Percentiles rank a stretch among this genome's conserved stretches.
Conservation (phyloP, 2,797 vertebrate species). For the Neosalanx taihuensis region DNA sequence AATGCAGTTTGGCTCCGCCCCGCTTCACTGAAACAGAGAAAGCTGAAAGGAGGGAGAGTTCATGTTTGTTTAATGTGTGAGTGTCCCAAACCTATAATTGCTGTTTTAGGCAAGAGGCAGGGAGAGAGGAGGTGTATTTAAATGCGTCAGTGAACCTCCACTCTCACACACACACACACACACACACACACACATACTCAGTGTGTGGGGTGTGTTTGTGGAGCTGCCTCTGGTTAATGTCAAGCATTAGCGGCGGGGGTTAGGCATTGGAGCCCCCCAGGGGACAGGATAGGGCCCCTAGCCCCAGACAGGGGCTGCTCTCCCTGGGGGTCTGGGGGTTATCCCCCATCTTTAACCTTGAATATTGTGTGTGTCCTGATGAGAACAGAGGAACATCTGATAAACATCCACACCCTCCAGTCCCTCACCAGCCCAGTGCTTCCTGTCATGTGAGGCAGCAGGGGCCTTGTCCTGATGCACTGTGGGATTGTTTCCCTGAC, state of each 20-base stretch:
- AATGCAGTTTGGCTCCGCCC: constrained; percentile 83
- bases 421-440: not conserved
- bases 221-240: constrained; percentile 65
- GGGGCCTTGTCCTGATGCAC: not conserved
- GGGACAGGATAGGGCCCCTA: not conserved
- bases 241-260: constrained; percentile 8
- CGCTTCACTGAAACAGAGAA: constrained; percentile 74
- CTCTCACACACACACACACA: constrained; percentile 13
- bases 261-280: constrained; percentile 3
- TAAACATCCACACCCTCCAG: not conserved
- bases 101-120: constrained; percentile 68
- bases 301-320: constrained; percentile 5
- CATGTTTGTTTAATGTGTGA: constrained; percentile 95
- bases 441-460: not conserved
- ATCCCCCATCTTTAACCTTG: not conserved
- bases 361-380: not conserved
- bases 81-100: constrained; percentile 86
- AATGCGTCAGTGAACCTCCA: constrained; percentile 41
- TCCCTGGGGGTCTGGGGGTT: constrained; percentile 2
- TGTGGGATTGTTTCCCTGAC: not conserved
- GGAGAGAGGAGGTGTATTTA: constrained; percentile 31
- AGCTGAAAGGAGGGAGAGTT: constrained; percentile 36
- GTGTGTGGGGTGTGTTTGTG: constrained; percentile 60
- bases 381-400: not conserved
- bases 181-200: not conserved